Percentiles rank a stretch among this genome's conserved stretches.
These are phyloP conservation scores for Drosophila anceps DNA, from an alignment of 2,888 invertebrate species.

Conservation along the genomic window DNA sequence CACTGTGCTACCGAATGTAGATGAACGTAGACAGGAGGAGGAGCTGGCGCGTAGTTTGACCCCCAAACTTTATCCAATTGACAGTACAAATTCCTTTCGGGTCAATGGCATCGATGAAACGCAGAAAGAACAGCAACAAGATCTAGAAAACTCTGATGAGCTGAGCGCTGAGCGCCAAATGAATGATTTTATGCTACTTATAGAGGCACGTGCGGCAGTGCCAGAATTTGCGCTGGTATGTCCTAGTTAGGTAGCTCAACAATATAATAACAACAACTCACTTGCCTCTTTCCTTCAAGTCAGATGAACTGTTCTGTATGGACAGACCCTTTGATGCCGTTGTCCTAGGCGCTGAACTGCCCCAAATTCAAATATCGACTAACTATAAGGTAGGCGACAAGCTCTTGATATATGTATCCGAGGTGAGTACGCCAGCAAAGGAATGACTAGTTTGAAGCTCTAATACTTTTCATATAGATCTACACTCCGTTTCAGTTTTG, in stretches of 20 bases:
- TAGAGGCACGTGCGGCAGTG: conserved; percentile 12
- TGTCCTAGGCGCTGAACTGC: not conserved
- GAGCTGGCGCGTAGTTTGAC: not conserved
- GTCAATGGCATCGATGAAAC: not conserved
- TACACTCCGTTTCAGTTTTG: conserved; percentile 61
- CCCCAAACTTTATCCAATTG: not conserved
- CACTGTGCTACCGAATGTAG: not conserved
- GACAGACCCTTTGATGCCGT: conserved; percentile 35
- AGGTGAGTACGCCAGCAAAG: conserved; percentile 4
- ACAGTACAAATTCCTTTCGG: conserved; percentile 3
- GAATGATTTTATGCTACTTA: conserved; percentile 9
- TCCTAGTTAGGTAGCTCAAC: not conserved
- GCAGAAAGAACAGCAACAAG: not conserved
- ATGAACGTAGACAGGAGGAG: not conserved
- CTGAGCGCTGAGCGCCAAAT: not conserved
- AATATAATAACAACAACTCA: not conserved
- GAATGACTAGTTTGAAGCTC: too few relatives aligned
- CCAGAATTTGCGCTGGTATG: conserved; percentile 36
- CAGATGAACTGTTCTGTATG: conserved; percentile 14
- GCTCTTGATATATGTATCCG: not conserved
- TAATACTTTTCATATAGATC: conserved; percentile 1
- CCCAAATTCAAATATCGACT: not conserved
- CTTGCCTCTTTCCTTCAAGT: conserved; percentile 8
- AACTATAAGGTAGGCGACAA: not conserved
- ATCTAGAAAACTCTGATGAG: not conserved